phyloP scores from a whole-genome alignment of 2,888 invertebrate genomes.

The Stenichneumon culpator region DNA sequence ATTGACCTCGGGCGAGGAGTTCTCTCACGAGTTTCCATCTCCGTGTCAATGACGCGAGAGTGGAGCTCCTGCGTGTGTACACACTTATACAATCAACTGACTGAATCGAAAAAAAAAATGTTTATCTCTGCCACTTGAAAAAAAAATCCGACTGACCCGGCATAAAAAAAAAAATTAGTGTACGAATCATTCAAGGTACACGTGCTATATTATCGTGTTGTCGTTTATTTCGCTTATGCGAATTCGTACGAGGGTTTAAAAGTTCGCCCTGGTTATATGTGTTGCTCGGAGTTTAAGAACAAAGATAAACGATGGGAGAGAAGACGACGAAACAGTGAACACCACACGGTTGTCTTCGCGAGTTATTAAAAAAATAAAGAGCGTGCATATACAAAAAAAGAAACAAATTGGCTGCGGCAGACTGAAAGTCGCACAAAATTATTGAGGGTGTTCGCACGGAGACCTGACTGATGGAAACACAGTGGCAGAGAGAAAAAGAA shows the following conservation, averaged over 20 bases:
- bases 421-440: constrained; percentile 25
- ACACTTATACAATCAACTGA: constrained; percentile 21
- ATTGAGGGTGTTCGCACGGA: constrained; percentile 28
- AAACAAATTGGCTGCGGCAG: constrained; percentile 23
- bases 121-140: constrained; percentile 57
- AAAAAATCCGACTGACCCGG: constrained; percentile 7
- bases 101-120: constrained; percentile 32
- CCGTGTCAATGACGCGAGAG: neutral
- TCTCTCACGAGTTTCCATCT: constrained; percentile 40
- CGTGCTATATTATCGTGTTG: constrained; percentile 16
- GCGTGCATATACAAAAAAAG: constrained; percentile 1
- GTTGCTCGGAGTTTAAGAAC: constrained; percentile 17
- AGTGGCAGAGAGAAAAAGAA: constrained; percentile 56
- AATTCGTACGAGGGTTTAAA: constrained; percentile 26
- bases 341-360: constrained; percentile 8
- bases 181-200: constrained; percentile 41
- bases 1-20: constrained; percentile 59
- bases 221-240: neutral
- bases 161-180: constrained; percentile 17
- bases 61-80: constrained; percentile 13
- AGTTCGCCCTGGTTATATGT: neutral
- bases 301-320: constrained; percentile 38
- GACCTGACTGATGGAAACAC: constrained; percentile 41
- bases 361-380: constrained; percentile 1
- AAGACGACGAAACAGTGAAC: constrained; percentile 39